Conservation (phyloP, 2,888 invertebrate species). For the Sphecodes monilicornis region DNA sequence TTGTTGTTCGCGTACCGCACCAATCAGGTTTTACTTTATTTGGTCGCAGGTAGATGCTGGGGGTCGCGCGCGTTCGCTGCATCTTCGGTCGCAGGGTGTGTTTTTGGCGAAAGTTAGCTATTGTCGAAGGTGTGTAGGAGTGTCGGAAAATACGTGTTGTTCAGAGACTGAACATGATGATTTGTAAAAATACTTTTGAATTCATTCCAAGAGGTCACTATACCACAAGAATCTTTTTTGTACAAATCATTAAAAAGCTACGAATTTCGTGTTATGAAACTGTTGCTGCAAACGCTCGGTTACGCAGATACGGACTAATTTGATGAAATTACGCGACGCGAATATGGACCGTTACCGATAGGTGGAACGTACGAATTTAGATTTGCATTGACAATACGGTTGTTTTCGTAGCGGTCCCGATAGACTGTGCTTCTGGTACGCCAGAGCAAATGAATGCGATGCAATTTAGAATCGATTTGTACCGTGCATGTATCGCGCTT, state of each 20-base stretch:
- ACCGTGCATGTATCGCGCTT: conserved; percentile 30
- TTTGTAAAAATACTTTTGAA: too few relatives aligned
- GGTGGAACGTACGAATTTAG: conserved; percentile 7
- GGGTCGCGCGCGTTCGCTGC: too few relatives aligned
- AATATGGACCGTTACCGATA: background rate
- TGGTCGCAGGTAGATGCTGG: too few relatives aligned
- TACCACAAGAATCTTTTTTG: too few relatives aligned
- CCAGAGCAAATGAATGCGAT: conserved; percentile 14
- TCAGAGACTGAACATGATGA: too few relatives aligned
- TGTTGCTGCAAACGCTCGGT: background rate
- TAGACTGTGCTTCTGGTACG: background rate
- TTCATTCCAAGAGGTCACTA: too few relatives aligned
- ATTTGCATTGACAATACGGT: conserved; percentile 10
- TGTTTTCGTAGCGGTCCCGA: conserved; percentile 9
- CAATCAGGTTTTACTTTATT: too few relatives aligned
- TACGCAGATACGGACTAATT: background rate
- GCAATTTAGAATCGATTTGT: conserved; percentile 46
- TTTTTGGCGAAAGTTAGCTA: too few relatives aligned
- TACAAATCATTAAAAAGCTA: background rate
- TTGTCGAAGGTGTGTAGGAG: too few relatives aligned
- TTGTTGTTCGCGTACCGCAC: too few relatives aligned
- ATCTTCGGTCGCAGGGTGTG: too few relatives aligned
- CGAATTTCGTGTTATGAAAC: background rate
- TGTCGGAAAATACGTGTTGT: too few relatives aligned
- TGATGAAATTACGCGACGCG: conserved; percentile 2